These are phyloP conservation scores for Bombus haemorrhoidalis DNA, from an alignment of 1,140 invertebrate species.

Conservation along the genomic window DNA sequence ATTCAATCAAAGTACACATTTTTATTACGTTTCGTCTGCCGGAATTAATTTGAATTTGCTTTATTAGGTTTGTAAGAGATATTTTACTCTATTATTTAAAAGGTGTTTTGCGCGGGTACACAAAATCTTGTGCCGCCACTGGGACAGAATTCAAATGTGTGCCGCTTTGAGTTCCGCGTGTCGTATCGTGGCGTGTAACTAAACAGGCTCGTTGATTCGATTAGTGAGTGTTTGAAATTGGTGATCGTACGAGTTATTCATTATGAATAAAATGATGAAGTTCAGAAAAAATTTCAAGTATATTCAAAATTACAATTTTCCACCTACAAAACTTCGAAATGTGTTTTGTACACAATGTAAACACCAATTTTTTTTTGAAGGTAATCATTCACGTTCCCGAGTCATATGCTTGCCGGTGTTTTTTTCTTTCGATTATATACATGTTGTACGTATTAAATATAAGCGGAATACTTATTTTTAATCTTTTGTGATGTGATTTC, in stretches of 20 bases:
- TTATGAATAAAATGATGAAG: neutral
- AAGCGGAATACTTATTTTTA: neutral
- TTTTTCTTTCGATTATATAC: conserved; percentile 26
- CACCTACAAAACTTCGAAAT: conserved; percentile 57
- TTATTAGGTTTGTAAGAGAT: neutral
- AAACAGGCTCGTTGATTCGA: neutral
- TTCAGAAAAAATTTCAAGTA: neutral
- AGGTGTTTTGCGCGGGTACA: neutral
- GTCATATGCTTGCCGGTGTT: neutral
- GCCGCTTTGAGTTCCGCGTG: neutral
- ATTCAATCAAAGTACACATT: neutral
- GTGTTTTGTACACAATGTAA: conserved; percentile 63
- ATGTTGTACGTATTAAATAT: neutral
- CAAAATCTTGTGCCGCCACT: neutral
- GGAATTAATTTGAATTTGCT: neutral
- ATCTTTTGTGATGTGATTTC: neutral
- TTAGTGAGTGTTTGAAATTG: neutral
- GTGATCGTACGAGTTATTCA: neutral
- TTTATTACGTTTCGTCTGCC: neutral
- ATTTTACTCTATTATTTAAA: neutral
- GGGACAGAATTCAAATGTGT: conserved; percentile 24
- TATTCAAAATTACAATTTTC: conserved; percentile 10
- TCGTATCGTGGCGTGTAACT: neutral
- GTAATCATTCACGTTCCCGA: conserved; percentile 51
- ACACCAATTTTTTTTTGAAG: conserved; percentile 60